A percentile compares a stretch with the other conserved stretches of the same genome.
Conservation (phyloP, 2,888 invertebrate genomes). For the Drosophila neotestacea region DNA sequence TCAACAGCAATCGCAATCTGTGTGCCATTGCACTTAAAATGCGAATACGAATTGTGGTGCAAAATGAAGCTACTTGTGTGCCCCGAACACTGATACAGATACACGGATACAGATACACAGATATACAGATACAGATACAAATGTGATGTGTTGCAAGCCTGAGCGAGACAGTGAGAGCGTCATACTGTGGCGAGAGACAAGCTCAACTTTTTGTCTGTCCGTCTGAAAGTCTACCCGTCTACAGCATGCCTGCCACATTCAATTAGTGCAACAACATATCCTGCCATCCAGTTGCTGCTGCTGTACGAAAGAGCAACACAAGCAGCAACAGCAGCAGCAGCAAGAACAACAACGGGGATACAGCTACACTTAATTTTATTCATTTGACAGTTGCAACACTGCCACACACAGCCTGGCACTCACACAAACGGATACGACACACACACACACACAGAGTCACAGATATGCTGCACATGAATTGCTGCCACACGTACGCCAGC, state of each 20-base stretch:
- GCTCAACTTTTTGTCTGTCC: slow-evolving; percentile 53
- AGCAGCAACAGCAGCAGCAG: slow-evolving; percentile 31
- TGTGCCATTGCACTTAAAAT: slow-evolving; percentile 79
- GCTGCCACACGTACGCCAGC: slow-evolving; percentile 77
- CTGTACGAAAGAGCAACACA: slow-evolving; percentile 41
- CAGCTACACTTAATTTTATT: slow-evolving; percentile 82
- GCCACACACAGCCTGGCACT: slow-evolving; percentile 52
- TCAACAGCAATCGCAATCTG: slow-evolving; percentile 80
- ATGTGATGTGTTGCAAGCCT: not conserved
- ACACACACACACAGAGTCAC: slow-evolving; percentile 18
- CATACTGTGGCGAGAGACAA: slow-evolving; percentile 55
- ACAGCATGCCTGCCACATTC: slow-evolving; percentile 77
- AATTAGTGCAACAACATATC: slow-evolving; percentile 82
- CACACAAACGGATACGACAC: slow-evolving; percentile 23
- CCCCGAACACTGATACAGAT: slow-evolving; percentile 59
- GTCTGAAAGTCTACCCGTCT: slow-evolving; percentile 46
- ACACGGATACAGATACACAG: slow-evolving; percentile 27
- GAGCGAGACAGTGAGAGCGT: slow-evolving; percentile 41
- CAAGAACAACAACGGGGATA: slow-evolving; percentile 58
- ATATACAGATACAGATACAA: slow-evolving; percentile 4
- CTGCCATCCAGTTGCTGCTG: slow-evolving; percentile 74
- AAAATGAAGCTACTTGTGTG: slow-evolving; percentile 80
- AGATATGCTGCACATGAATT: slow-evolving; percentile 59
- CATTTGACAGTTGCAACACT: slow-evolving; percentile 79
- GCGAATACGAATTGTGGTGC: slow-evolving; percentile 74